phyloP scores from a whole-genome alignment of 2,888 invertebrate species.

The Galerucella calmariensis region DNA sequence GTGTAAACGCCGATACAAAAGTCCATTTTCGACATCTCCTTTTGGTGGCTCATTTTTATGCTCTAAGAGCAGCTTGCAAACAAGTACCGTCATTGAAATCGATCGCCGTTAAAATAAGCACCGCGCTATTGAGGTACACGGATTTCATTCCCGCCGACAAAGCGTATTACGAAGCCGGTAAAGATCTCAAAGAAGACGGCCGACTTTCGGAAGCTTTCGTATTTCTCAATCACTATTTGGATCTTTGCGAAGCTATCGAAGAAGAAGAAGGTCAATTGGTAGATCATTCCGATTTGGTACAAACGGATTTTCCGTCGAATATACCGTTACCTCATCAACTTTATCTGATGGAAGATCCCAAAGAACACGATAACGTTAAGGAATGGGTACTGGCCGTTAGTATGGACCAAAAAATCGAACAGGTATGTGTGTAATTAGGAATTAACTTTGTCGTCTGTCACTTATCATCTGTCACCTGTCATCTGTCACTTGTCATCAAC shows the following conservation, averaged over 20 bases:
- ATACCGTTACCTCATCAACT: slow-evolving; percentile 83
- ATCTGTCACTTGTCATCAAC: too few relatives aligned
- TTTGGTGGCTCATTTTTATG: slow-evolving; percentile 77
- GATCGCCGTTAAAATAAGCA: slow-evolving; percentile 81
- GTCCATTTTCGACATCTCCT: slow-evolving; percentile 71
- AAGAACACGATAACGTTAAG: slow-evolving; percentile 85
- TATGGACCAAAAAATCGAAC: slow-evolving; percentile 95
- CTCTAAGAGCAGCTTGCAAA: slow-evolving; percentile 77
- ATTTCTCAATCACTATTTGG: slow-evolving; percentile 94
- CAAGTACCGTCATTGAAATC: slow-evolving; percentile 78
- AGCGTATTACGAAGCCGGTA: slow-evolving; percentile 69
- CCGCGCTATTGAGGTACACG: slow-evolving; percentile 86
- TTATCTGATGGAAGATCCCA: slow-evolving; percentile 71
- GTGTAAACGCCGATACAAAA: slow-evolving; percentile 65
- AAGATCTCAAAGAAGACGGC: slow-evolving; percentile 75
- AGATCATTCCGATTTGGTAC: slow-evolving; percentile 80
- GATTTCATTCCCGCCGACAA: slow-evolving; percentile 95
- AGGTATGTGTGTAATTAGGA: slow-evolving; percentile 67
- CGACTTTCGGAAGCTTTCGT: slow-evolving; percentile 94
- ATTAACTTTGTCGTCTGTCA: too few relatives aligned
- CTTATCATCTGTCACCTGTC: too few relatives aligned
- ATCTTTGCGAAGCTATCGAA: slow-evolving; percentile 96
- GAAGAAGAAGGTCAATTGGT: slow-evolving; percentile 80
- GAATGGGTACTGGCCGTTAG: slow-evolving; percentile 98
- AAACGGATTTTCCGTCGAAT: slow-evolving; percentile 93